Percentiles rank a stretch among this genome's conserved stretches.
Evolutionary conservation across 2,888 invertebrate species (phyloP).

Genomic region (Notodonta dromedarius): DNA sequence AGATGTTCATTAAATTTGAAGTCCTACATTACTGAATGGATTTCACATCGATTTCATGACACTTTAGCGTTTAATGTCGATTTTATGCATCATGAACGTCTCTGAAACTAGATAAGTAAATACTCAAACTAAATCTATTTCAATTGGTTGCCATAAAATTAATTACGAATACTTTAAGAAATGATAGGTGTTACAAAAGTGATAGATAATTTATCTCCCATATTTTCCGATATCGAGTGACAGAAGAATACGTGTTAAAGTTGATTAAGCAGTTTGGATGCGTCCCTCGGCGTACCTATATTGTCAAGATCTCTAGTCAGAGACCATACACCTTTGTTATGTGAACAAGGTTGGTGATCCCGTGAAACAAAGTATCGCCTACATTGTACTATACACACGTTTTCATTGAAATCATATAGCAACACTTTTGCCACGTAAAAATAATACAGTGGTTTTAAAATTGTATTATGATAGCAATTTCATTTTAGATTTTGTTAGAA

Average conservation of each 20-base stretch:
- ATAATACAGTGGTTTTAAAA: neutral
- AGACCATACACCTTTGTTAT: constrained; percentile 36
- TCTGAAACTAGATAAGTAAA: too few species aligned
- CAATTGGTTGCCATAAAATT: too few species aligned
- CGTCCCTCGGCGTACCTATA: constrained; percentile 34
- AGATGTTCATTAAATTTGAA: too few species aligned
- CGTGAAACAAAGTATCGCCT: constrained; percentile 7
- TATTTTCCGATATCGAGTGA: constrained; percentile 14
- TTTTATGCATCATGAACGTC: too few species aligned
- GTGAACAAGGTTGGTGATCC: constrained; percentile 31
- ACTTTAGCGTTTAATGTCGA: too few species aligned
- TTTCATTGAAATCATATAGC: neutral
- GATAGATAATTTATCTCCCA: constrained; percentile 10
- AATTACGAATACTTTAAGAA: too few species aligned
- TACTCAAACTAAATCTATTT: too few species aligned
- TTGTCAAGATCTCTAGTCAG: constrained; percentile 32
- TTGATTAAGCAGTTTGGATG: constrained; percentile 65
- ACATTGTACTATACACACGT: neutral
- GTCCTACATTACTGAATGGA: too few species aligned
- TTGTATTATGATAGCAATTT: too few species aligned
- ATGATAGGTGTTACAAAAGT: neutral
- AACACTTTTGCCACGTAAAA: neutral
- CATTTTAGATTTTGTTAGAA: too few species aligned
- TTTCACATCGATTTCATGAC: too few species aligned
- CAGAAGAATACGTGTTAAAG: constrained; percentile 32